Evolutionary conservation across 2,797 vertebrate genomes (phyloP).

Genomic region (Crax fasciolata): DNA sequence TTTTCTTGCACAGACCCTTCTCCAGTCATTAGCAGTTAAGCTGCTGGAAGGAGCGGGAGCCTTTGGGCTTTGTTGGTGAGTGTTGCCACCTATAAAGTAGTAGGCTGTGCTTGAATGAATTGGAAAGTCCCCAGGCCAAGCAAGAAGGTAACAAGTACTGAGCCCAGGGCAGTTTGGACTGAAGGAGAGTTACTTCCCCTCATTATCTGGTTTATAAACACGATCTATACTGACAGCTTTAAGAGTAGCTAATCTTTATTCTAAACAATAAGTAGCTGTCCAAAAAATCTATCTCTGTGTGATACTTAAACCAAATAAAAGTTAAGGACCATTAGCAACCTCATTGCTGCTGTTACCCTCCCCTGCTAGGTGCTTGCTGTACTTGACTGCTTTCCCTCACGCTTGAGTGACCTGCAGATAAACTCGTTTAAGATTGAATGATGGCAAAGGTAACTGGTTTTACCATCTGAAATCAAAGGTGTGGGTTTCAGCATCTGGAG

Average conservation of each 20-base stretch:
- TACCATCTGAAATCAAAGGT: background rate
- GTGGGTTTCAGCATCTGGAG: background rate
- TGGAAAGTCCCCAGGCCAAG: background rate
- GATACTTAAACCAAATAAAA: background rate
- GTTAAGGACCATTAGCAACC: background rate
- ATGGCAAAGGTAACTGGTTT: background rate
- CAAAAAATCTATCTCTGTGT: background rate
- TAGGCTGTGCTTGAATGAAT: background rate
- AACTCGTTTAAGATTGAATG: background rate
- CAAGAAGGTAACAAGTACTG: background rate
- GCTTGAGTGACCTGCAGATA: background rate
- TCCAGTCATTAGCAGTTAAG: background rate
- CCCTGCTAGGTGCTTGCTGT: background rate
- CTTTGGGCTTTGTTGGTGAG: background rate
- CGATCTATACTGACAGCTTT: background rate
- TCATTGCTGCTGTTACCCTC: background rate
- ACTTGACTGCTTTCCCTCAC: background rate
- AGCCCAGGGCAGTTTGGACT: background rate
- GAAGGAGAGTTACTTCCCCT: background rate
- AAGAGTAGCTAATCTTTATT: background rate
- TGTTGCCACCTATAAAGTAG: background rate
- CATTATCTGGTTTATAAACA: rapidly evolving
- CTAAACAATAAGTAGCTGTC: background rate
- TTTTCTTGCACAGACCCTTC: background rate
- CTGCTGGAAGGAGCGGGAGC: background rate